Evolutionary conservation across 2,888 invertebrate species (phyloP).

Genomic region (Hypsopygia costalis): DNA sequence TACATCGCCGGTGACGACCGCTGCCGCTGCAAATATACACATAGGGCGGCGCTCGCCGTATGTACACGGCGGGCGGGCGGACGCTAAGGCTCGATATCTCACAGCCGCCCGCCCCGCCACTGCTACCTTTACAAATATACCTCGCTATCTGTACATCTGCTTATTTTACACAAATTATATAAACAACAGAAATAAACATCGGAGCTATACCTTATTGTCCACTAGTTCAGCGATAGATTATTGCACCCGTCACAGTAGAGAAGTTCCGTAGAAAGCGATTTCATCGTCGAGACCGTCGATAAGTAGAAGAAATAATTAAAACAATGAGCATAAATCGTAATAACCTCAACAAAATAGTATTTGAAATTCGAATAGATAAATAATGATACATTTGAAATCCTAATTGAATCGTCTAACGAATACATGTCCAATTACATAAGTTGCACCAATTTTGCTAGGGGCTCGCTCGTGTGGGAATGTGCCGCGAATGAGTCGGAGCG

Average conservation of each 20-base stretch:
- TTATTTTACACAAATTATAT: constrained; percentile 23
- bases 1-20: constrained; percentile 26
- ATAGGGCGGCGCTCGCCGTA: constrained; percentile 17
- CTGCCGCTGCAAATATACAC: constrained; percentile 42
- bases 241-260: constrained; percentile 11
- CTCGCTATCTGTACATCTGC: constrained; percentile 27
- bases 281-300: constrained; percentile 1
- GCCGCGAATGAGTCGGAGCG: too few relatives aligned
- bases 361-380: constrained; percentile 7
- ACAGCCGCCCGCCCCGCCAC: constrained; percentile 1
- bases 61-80: constrained; percentile 26
- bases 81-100: constrained; percentile 20
- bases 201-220: constrained; percentile 17
- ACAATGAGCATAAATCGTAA: constrained; percentile 9
- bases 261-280: neutral
- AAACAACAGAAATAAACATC: constrained; percentile 10
- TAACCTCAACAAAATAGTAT: too few relatives aligned
- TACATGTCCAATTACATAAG: neutral
- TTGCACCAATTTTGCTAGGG: too few relatives aligned
- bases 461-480: too few relatives aligned
- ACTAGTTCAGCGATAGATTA: constrained; percentile 9
- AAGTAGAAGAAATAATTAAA: neutral
- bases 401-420: too few relatives aligned
- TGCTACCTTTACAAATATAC: constrained; percentile 13
- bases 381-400: neutral